These are phyloP conservation scores for Ormyrus rosae DNA, from an alignment of 2,888 invertebrate species.

Conservation along the genomic window DNA sequence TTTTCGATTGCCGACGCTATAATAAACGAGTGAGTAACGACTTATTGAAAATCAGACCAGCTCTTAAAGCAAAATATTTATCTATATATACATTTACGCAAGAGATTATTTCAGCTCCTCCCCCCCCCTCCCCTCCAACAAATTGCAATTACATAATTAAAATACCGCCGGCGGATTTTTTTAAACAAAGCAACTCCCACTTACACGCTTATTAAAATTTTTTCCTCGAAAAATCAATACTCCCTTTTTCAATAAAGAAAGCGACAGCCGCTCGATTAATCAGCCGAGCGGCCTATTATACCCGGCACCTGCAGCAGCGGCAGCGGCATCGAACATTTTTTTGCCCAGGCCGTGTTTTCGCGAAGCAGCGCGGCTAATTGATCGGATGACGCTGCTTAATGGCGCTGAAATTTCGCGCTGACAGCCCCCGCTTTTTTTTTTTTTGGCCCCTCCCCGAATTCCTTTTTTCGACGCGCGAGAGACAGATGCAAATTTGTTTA, in stretches of 20 bases:
- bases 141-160: no score
- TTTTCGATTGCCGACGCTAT: background rate
- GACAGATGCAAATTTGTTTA: constrained; percentile 47
- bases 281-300: constrained; percentile 15
- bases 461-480: constrained; percentile 1
- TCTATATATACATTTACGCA: no score
- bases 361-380: constrained; percentile 47
- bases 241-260: no score
- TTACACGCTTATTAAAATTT: constrained; percentile 12
- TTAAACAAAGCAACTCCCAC: background rate
- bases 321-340: no score
- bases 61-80: background rate
- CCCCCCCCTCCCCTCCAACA: no score
- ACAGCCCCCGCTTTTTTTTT: constrained; percentile 3
- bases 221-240: background rate
- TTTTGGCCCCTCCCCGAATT: background rate
- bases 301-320: background rate
- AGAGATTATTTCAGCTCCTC: no score
- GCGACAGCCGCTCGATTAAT: constrained; percentile 11
- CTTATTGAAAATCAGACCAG: constrained; percentile 3
- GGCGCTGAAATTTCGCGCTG: constrained; percentile 42
- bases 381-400: constrained; percentile 54
- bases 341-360: background rate
- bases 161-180: no score
- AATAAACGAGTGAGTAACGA: background rate